A percentile compares a stretch with the other conserved stretches of the same genome.
Conservation (phyloP, 2,888 invertebrate species). For the Diaperis boleti region DNA sequence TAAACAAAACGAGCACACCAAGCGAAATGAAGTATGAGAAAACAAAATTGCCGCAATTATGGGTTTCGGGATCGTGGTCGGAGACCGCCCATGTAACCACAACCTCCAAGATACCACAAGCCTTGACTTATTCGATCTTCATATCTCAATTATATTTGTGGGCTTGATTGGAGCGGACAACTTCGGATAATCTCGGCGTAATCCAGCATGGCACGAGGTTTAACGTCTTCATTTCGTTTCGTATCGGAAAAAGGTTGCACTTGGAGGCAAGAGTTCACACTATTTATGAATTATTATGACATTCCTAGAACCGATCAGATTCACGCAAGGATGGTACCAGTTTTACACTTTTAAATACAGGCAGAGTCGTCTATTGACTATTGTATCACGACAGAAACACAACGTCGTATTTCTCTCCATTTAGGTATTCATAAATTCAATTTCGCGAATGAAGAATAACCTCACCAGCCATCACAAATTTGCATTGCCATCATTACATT, state of each 20-base stretch:
- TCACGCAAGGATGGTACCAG: too few relatives aligned
- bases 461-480: conserved; percentile 11
- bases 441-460: not conserved
- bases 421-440: conserved; percentile 4
- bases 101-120: conserved; percentile 56
- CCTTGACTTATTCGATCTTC: conserved; percentile 57
- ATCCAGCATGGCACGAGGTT: conserved; percentile 30
- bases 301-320: too few relatives aligned
- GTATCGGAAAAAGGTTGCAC: too few relatives aligned
- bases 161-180: conserved; percentile 39
- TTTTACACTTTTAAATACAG: too few relatives aligned
- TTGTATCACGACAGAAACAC: too few relatives aligned
- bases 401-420: too few relatives aligned
- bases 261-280: too few relatives aligned
- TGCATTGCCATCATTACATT: conserved; percentile 14
- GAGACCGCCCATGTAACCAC: conserved; percentile 65
- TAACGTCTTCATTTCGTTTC: not conserved
- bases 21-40: conserved; percentile 64
- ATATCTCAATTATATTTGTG: conserved; percentile 63
- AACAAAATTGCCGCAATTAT: conserved; percentile 65
- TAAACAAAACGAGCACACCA: conserved; percentile 60
- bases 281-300: too few relatives aligned
- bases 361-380: too few relatives aligned
- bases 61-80: conserved; percentile 63
- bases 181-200: conserved; percentile 20